Evolutionary conservation across 2,888 invertebrate species (phyloP).

Genomic region (Brachypalpus laphriformis): DNA sequence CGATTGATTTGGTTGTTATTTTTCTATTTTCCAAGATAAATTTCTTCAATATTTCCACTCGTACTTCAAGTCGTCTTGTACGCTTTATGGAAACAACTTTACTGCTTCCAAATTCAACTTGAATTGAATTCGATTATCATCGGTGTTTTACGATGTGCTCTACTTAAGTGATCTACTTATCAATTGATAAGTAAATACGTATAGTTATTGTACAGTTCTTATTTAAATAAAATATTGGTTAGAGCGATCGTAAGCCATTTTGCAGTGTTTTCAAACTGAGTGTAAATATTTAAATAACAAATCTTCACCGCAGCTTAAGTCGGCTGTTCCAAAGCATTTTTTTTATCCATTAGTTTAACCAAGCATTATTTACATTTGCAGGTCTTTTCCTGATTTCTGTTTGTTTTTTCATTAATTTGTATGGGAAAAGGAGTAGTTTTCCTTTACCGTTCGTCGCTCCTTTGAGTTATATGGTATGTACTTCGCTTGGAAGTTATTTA

Average conservation of each 20-base stretch:
- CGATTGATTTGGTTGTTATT: background rate
- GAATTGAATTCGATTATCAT: constrained; percentile 26
- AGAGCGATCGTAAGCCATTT: constrained; percentile 5
- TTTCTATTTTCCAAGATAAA: background rate
- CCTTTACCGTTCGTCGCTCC: constrained; percentile 8
- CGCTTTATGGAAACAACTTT: background rate
- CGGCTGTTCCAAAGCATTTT: constrained; percentile 3
- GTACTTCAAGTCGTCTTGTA: background rate
- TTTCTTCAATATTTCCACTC: background rate
- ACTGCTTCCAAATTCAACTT: constrained; percentile 15
- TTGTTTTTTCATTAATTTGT: constrained; percentile 50
- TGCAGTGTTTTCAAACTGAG: constrained; percentile 1
- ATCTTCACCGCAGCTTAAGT: background rate
- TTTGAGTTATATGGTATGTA: constrained; percentile 23
- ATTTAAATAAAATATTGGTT: constrained; percentile 2
- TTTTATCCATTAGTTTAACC: constrained; percentile 24
- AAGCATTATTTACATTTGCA: constrained; percentile 35
- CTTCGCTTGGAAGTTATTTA: constrained; percentile 15
- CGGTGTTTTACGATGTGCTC: too few relatives aligned
- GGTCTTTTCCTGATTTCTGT: constrained; percentile 11
- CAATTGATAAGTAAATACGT: too few relatives aligned
- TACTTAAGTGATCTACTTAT: too few relatives aligned
- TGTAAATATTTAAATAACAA: background rate
- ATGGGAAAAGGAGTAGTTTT: constrained; percentile 28
- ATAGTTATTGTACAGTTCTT: too few relatives aligned